phyloP scores from a whole-genome alignment of 1,140 invertebrate species.

The Zaprionus capensis region DNA sequence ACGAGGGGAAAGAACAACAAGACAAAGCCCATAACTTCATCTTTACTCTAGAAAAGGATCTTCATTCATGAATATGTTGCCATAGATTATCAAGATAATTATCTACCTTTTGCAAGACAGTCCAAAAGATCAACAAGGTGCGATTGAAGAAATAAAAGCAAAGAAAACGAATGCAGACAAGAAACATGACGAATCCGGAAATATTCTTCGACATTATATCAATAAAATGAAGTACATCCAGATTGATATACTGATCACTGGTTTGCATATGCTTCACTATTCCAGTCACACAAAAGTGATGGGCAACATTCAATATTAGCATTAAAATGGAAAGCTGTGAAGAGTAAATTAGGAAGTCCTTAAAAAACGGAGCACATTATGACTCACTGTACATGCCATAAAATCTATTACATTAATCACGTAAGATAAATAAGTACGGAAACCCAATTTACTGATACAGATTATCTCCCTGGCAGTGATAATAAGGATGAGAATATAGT shows the following conservation, averaged over 20 bases:
- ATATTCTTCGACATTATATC: not conserved
- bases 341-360: not conserved
- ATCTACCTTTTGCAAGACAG: not conserved
- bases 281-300: not conserved
- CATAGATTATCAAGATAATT: not conserved
- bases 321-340: conserved; percentile 1
- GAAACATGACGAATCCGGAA: conserved; percentile 1
- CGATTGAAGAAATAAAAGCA: conserved; percentile 25
- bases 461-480: not conserved
- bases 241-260: conserved; percentile 5
- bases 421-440: not conserved
- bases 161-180: conserved; percentile 13
- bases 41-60: conserved; percentile 5
- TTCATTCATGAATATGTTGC: not conserved
- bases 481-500: not conserved
- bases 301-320: not conserved
- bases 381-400: not conserved
- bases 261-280: not conserved
- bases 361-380: accelerated
- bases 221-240: not conserved
- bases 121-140: conserved; percentile 10
- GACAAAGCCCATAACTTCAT: conserved; percentile 7
- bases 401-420: conserved; percentile 6
- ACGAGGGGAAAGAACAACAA: not conserved
- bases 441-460: not conserved